These are phyloP conservation scores for Ceratina calcarata DNA, from an alignment of 1,140 invertebrate species.

Conservation along the genomic window DNA sequence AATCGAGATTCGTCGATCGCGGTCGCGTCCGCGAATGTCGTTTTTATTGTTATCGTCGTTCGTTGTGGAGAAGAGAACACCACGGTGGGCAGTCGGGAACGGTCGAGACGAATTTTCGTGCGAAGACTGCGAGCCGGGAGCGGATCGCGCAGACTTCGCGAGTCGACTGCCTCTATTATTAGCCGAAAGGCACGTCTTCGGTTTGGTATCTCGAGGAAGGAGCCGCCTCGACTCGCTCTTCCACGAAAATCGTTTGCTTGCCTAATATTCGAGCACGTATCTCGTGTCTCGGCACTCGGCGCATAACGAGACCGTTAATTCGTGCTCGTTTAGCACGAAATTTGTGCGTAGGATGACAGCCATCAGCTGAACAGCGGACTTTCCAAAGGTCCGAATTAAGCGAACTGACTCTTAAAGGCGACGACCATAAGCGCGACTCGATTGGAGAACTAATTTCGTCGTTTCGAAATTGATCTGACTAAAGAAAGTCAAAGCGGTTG, in stretches of 20 bases:
- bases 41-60: conserved; percentile 53
- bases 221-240: conserved; percentile 26
- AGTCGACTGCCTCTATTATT: conserved; percentile 69
- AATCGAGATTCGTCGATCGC: conserved; percentile 11
- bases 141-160: conserved; percentile 49
- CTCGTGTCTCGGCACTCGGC: not conserved
- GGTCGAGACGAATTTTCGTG: conserved; percentile 69
- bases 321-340: conserved; percentile 11
- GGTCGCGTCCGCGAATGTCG: not conserved
- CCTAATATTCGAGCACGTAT: not conserved
- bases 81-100: conserved; percentile 60
- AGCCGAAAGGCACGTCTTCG: conserved; percentile 68
- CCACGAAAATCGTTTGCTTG: conserved; percentile 35
- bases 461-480: not conserved
- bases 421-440: no score
- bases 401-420: not conserved
- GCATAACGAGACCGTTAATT: not conserved
- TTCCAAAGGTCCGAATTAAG: not conserved
- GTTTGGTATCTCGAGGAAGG: conserved; percentile 63
- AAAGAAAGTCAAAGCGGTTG: not conserved
- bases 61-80: conserved; percentile 44
- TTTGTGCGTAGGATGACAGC: conserved; percentile 11
- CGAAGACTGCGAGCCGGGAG: conserved; percentile 53
- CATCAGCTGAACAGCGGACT: not conserved
- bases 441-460: conserved; percentile 1